Base-by-base conservation (phyloP, 2,797 vertebrate species). In the Molossus alvarezi region DNA sequence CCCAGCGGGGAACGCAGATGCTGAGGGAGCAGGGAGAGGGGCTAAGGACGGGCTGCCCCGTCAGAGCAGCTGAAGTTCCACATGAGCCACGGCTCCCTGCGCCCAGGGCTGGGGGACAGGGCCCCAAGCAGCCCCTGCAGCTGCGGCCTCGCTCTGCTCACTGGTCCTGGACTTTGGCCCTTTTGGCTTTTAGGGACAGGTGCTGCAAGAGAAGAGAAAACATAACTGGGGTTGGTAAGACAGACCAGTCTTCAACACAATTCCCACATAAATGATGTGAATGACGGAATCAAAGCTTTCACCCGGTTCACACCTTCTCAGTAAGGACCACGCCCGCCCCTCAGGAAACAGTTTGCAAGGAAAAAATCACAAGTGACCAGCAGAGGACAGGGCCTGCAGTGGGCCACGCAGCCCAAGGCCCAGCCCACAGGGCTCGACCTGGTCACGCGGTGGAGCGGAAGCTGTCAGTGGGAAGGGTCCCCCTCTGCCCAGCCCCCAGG, bases 141-240 rank as follows among this genome's bases (percentile, higher is more conserved):
- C 77, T 2, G 15, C 90, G 53, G 96, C 83, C 81, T 64, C 81
- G 88, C 90, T 92, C 58, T 12, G 88, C 60, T 93, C 98, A 97
- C 79, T 97, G 98, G 97, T 99, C 98, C 98, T 99, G 99, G 94
- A 99, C 99, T 98, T 99, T 99, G 97, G 98, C 98, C 95, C 99
- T 99, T 98, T 99, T 99, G 98, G 99, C 99, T 98, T 99, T 99
- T 98, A 99, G 98, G 29, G 99, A 99, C 95, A 99, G 99, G 95
- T 99, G 99, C 99, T 99, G 97, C 51, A 98, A 98, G 72, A 95
- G 79, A 96, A 96, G 75, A 96, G 65, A 84, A 60, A 96, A 98
- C 25, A 94, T 1, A 3, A 2, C 12, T 55, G 51, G 85, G 27
- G n/a, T 41, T 71, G 41, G 48, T 11, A 7, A 45, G 41, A 88